Base-by-base conservation (phyloP, 2,113 vertebrate species). In the Pedionomus torquatus region DNA sequence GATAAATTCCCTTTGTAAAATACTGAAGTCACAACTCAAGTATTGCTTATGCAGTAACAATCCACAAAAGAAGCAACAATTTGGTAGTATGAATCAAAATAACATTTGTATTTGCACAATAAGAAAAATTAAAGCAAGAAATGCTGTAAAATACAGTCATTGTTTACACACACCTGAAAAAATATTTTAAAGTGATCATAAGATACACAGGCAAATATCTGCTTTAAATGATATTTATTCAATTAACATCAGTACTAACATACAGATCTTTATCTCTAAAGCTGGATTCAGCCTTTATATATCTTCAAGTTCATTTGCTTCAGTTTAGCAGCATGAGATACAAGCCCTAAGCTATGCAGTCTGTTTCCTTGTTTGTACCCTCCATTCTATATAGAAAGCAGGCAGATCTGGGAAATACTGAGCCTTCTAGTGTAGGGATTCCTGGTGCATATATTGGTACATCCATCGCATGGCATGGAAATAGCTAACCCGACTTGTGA, bases 351-450 rank as follows among this genome's bases (percentile, higher is more conserved):
- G 28, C 43, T 44, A 4, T 41, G 17, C 46, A 41, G 28, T 15
- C 28, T n/a, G 28, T 16, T 48, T 41, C n/a, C 52, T 37, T 10
- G 5, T 70, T 70, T 55, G 49, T 55, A 52, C 51, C 51, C 51
- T 52, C 7, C 77, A 5, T 63, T 83, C 46, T 11, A 0, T 21
- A 3, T 0, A 33, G 74, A 49, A 54, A 58, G 19, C 3, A 3
- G 26, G 16, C 43, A 54, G 39, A 48, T 44, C 28, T 75, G 37
- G 21, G 31, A 21, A 48, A 35, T 4, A 9, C 5, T 10, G 21
- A 57, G 10, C 11, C 11, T 25, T 69, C 33, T 30, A 33, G 18
- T 25, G 12, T 2, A 60, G 43, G 39, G 15, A 7, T 11, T 82
- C 6, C 26, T 46, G 23, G 21, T 78, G 37, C 14, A 1, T 3